Conservation (phyloP, 2,797 vertebrate genomes). For the Hippopotamyrus pictus region DNA sequence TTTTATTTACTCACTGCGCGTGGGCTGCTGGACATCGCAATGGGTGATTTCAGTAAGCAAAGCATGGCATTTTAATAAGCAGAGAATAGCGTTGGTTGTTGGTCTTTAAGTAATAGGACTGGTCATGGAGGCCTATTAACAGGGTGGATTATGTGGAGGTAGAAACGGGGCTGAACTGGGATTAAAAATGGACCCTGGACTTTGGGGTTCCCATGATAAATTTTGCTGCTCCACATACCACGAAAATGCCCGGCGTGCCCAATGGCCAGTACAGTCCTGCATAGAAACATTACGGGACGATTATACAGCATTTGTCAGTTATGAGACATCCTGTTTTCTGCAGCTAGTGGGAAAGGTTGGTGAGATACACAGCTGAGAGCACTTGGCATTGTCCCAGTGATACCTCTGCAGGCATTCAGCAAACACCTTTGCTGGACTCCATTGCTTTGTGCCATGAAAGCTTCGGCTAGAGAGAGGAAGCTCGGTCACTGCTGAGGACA, state of each 20-base stretch:
- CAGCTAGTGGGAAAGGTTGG: background rate
- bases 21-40: background rate
- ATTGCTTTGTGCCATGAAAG: background rate
- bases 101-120: background rate
- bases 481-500: background rate
- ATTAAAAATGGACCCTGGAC: background rate
- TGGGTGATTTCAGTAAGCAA: background rate
- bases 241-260: background rate
- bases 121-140: background rate
- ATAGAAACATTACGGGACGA: background rate
- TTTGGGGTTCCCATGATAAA: background rate
- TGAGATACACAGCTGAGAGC: background rate
- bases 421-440: background rate
- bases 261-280: background rate
- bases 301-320: background rate
- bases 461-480: background rate
- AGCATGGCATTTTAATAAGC: background rate
- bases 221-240: background rate
- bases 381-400: background rate
- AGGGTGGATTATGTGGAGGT: background rate
- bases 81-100: background rate
- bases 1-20: background rate
- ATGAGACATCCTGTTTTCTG: background rate
- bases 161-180: background rate
- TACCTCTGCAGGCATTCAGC: background rate